A percentile compares a stretch with the other conserved stretches of the same genome.
Evolutionary conservation across 2,888 invertebrate species (phyloP).

Genomic region (Lamellibrachia columna): DNA sequence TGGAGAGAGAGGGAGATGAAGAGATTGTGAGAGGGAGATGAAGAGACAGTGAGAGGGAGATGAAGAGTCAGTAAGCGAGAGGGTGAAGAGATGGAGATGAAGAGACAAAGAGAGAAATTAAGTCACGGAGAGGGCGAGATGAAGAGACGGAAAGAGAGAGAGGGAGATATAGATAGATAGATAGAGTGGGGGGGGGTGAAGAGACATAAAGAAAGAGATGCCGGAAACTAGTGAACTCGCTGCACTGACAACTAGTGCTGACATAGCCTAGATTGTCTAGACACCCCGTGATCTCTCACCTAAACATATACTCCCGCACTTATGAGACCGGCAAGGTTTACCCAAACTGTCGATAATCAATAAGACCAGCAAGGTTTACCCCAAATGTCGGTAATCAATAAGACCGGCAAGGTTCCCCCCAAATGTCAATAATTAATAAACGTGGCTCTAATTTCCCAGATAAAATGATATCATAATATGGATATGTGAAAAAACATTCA

Average conservation of each 20-base stretch:
- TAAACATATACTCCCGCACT: neutral
- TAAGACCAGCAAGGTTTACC: neutral
- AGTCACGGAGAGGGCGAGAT: too few species aligned
- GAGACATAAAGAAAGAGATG: neutral
- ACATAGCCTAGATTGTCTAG: neutral
- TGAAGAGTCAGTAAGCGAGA: too few species aligned
- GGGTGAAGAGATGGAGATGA: too few species aligned
- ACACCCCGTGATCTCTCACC: neutral
- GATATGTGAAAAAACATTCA: neutral
- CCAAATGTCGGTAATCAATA: neutral
- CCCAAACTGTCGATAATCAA: neutral
- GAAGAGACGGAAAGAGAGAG: too few species aligned
- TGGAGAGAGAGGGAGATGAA: too few species aligned
- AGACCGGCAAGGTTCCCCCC: neutral
- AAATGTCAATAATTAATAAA: neutral
- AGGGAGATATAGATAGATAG: too few species aligned
- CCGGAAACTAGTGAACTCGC: neutral
- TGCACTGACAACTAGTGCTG: neutral
- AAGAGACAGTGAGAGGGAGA: too few species aligned
- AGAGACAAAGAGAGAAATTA: too few species aligned
- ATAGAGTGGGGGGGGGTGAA: too few species aligned
- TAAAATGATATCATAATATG: neutral
- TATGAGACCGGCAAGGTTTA: neutral
- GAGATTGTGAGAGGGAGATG: too few species aligned
- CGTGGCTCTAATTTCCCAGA: neutral